Evolutionary conservation across 2,113 vertebrate species (phyloP).

Genomic region (Micronycteris hirsuta): DNA sequence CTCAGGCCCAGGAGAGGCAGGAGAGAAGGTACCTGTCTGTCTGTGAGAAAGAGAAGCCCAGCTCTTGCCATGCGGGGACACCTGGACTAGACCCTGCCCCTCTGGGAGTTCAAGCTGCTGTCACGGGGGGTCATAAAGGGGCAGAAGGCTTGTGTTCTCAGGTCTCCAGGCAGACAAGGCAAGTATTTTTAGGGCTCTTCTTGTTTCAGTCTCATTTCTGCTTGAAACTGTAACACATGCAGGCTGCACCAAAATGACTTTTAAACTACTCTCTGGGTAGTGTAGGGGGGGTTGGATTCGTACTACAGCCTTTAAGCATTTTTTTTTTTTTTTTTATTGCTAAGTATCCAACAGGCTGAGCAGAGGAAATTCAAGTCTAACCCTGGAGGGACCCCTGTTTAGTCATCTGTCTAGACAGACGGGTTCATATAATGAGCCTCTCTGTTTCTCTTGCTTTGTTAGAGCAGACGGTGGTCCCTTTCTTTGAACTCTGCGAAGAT

Average conservation of each 20-base stretch:
- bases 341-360: slow-evolving; percentile 69
- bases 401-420: slow-evolving; percentile 72
- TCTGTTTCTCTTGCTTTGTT: slow-evolving; percentile 51
- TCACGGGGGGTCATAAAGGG: too few species aligned
- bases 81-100: slow-evolving; percentile 5
- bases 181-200: slow-evolving; percentile 26
- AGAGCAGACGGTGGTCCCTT: slow-evolving; percentile 47
- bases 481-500: slow-evolving; percentile 46
- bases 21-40: neutral
- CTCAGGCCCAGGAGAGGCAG: neutral
- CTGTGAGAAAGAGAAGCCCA: neutral
- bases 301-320: slow-evolving; percentile 39
- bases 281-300: slow-evolving; percentile 16
- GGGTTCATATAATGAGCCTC: slow-evolving; percentile 46
- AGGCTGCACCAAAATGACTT: neutral
- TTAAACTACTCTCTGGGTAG: slow-evolving; percentile 46
- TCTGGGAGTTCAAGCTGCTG: slow-evolving; percentile 26
- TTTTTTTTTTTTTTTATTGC: slow-evolving; percentile 45
- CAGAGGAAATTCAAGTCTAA: slow-evolving; percentile 59
- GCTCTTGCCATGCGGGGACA: neutral
- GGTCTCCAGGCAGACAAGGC: slow-evolving; percentile 32
- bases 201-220: slow-evolving; percentile 40
- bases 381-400: slow-evolving; percentile 67
- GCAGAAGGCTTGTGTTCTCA: neutral
- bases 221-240: slow-evolving; percentile 36